Percentiles rank a stretch among this genome's conserved stretches.
phyloP scores from a whole-genome alignment of 2,888 invertebrate genomes.

The Heliconius ethilla region DNA sequence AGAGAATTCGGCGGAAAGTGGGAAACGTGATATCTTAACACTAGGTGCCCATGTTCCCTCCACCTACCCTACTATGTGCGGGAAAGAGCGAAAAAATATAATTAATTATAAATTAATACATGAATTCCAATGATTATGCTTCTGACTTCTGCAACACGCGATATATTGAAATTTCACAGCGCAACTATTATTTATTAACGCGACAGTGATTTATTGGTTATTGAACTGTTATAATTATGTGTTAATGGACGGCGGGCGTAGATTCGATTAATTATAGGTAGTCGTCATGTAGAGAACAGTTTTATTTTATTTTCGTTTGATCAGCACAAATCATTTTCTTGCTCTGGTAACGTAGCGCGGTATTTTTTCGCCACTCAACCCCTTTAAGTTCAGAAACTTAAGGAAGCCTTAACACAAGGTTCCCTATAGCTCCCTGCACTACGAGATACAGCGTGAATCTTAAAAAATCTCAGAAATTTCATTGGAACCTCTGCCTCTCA shows the following conservation, averaged over 20 bases:
- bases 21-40: too few relatives aligned
- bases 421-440: not conserved
- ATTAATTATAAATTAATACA: too few relatives aligned
- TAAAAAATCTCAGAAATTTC: not conserved
- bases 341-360: not conserved
- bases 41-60: not conserved
- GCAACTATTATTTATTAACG: not conserved
- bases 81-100: too few relatives aligned
- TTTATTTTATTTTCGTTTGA: too few relatives aligned
- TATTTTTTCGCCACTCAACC: too few relatives aligned
- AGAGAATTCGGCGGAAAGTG: not conserved
- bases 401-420: not conserved
- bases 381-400: too few relatives aligned
- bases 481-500: not conserved
- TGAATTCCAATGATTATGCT: not conserved
- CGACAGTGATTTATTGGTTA: not conserved
- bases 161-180: not conserved
- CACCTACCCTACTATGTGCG: too few relatives aligned
- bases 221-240: not conserved
- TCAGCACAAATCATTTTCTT: not conserved
- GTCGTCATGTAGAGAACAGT: too few relatives aligned
- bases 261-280: not conserved
- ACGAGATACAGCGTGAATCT: not conserved
- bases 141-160: not conserved
- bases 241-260: too few relatives aligned